phyloP scores from a whole-genome alignment of 2,113 vertebrate genomes.

The Ammodytes marinus region DNA sequence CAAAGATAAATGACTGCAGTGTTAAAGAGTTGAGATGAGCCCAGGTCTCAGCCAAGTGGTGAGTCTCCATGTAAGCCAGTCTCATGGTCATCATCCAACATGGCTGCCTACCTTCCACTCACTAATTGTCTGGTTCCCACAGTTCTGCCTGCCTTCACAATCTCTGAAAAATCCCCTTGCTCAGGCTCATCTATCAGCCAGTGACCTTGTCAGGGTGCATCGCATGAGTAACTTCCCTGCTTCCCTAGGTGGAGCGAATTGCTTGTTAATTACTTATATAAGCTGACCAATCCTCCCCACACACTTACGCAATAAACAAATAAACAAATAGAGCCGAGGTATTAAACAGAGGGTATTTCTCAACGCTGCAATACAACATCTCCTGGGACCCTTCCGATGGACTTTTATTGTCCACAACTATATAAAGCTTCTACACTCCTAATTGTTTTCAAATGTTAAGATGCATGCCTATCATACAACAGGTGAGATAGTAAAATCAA shows the following conservation, averaged over 20 bases:
- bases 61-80: constrained; percentile 73
- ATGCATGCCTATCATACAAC: background rate
- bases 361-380: constrained; percentile 16
- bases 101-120: constrained; percentile 74
- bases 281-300: constrained; percentile 40
- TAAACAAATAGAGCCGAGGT: constrained; percentile 55
- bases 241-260: constrained; percentile 72
- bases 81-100: constrained; percentile 78
- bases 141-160: constrained; percentile 74
- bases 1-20: constrained; percentile 74
- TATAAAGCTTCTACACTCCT: background rate
- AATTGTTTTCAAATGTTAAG: constrained; percentile 7
- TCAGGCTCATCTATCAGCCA: constrained; percentile 82
- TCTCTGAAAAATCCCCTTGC: constrained; percentile 78
- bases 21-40: constrained; percentile 63
- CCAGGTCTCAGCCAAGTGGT: constrained; percentile 78
- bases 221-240: constrained; percentile 74
- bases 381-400: background rate
- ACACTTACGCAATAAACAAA: constrained; percentile 50
- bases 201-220: constrained; percentile 81
- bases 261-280: constrained; percentile 80
- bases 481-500: background rate
- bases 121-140: constrained; percentile 83
- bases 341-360: constrained; percentile 15
- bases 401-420: constrained; percentile 21